Evolutionary conservation across 2,888 invertebrate species (phyloP), one percentile per base, ranked within the genome.

Genomic region (Spodoptera littoralis): DNA sequence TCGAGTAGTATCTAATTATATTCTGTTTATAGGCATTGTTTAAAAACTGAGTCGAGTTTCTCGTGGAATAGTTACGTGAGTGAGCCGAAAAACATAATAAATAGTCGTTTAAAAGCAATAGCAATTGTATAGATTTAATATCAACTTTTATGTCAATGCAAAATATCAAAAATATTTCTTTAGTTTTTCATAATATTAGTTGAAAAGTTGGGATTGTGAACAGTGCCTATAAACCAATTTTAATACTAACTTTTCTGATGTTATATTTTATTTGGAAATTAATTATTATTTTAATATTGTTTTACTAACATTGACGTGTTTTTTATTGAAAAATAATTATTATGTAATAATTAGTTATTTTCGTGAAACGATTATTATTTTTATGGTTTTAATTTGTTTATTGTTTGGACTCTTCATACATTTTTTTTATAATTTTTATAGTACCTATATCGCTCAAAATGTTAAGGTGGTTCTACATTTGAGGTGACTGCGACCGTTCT

Each of bases 361-460:
- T 92, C 91, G 92, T 92, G 51, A 84, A 89, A 92, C 91, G 92
- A 92, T 90, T 87, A 89, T 80, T 36, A 36, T 36, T 36, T 88
- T 81, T 80, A 66, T 87, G 76, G 78, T 81, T 76, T 67, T 67
- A 66, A 73, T 64, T 52, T 71, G 51, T 60, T 65, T 58, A 60
- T 70, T 68, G 49, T 55, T 41, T 44, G 9, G 43, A 43, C 8
- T 65, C 24, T 43, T 49, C 24, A 44, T 56, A 53, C 18, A 43
- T 42, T 1, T 56, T 60, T 65, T 45, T 48, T 60, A 65, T 56
- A 50, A 63, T 49, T 60, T 60, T 50, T 49, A 24, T 62, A 59
- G 30, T 70, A 72, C 18, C n/a, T 71, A 42, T 65, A 69, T 65
- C 72, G 76, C 76, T 78, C 76, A 79, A 79, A 72, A 60, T 52